phyloP scores from a whole-genome alignment of 2,113 vertebrate species.

The Pyrgilauda ruficollis region DNA sequence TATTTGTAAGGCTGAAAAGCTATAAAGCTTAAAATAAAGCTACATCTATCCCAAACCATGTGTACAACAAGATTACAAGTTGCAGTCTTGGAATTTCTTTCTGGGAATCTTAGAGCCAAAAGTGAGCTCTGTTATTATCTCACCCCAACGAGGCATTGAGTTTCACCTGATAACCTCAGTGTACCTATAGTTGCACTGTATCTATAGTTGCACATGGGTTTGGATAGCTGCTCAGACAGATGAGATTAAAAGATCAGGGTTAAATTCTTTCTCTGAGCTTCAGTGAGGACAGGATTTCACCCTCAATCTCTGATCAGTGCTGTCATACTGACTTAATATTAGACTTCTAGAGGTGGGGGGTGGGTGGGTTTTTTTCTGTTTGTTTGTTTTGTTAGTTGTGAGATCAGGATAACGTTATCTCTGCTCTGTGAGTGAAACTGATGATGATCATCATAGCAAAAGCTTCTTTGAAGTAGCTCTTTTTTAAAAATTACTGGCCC shows the following conservation, averaged over 20 bases:
- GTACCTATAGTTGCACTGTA: accelerated
- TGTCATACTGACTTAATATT: not conserved
- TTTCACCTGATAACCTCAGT: not conserved
- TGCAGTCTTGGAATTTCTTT: not conserved
- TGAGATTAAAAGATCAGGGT: not conserved
- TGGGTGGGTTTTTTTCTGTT: not conserved
- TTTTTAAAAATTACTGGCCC: not conserved
- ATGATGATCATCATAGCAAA: not conserved
- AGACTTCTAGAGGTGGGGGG: not conserved
- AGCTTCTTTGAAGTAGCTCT: not conserved
- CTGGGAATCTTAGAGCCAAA: not conserved
- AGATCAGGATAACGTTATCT: not conserved
- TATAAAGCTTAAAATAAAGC: no score
- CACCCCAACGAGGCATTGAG: accelerated
- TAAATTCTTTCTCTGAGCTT: not conserved
- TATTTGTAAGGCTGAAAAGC: not conserved
- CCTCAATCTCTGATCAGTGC: accelerated
- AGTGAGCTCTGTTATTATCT: not conserved
- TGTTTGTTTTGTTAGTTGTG: not conserved
- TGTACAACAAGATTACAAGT: accelerated
- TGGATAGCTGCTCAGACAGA: not conserved
- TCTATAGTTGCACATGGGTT: accelerated
- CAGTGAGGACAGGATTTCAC: not conserved
- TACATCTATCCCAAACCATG: not conserved
- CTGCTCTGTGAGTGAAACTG: not conserved